Percentiles rank a stretch among this genome's conserved stretches.
Conservation (phyloP, 2,113 vertebrate genomes). For the Otis tarda region DNA sequence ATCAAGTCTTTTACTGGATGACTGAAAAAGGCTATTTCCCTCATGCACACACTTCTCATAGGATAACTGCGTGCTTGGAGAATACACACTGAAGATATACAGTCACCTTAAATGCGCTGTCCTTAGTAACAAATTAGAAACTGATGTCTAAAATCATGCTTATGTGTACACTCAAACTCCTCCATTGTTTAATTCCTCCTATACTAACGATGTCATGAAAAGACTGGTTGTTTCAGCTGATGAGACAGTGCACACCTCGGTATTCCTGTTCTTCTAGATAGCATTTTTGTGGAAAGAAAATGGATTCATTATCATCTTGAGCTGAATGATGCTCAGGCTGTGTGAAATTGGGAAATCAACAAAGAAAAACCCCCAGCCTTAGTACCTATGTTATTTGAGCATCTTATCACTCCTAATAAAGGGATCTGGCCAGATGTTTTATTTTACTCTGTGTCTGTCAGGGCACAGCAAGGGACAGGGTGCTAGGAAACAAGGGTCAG, state of each 20-base stretch:
- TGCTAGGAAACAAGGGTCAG: rapidly evolving
- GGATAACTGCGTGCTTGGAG: rapidly evolving
- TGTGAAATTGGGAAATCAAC: neutral
- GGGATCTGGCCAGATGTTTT: neutral
- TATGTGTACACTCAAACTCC: neutral
- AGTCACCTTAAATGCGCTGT: neutral
- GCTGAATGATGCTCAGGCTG: neutral
- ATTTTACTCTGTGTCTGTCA: neutral
- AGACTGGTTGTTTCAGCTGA: neutral
- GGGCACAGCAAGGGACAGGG: neutral
- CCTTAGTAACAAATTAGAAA: neutral
- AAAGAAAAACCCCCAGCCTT: neutral
- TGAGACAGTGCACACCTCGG: neutral
- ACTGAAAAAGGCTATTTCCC: neutral
- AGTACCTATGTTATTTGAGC: neutral
- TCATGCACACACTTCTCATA: neutral
- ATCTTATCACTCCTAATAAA: neutral
- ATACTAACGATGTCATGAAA: neutral
- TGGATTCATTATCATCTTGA: neutral
- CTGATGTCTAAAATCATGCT: neutral
- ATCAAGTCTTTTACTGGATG: rapidly evolving
- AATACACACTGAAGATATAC: neutral
- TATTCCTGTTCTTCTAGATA: neutral
- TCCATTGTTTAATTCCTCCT: neutral
- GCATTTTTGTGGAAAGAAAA: neutral